A percentile compares a stretch with the other conserved stretches of the same genome.
These are phyloP conservation scores for Mimumesa dahlbomi DNA, from an alignment of 2,888 invertebrate species.

Conservation along the genomic window DNA sequence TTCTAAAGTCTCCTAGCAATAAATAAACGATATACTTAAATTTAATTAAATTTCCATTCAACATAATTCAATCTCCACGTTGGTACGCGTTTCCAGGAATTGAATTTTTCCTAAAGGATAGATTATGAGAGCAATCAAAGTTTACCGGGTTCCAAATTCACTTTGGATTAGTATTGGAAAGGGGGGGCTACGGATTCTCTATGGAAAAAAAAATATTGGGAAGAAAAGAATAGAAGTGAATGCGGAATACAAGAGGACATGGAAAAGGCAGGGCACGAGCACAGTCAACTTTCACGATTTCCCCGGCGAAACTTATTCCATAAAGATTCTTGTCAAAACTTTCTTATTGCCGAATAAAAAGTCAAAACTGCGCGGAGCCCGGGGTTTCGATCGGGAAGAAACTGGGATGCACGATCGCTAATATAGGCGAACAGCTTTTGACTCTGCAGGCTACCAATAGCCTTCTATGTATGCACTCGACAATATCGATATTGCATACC, in stretches of 20 bases:
- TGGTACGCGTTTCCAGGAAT: too few relatives aligned
- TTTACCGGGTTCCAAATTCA: conserved; percentile 49
- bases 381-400: conserved; percentile 4
- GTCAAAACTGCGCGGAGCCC: conserved; percentile 51
- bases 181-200: conserved; percentile 12
- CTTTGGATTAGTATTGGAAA: conserved; percentile 45
- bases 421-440: conserved; percentile 54
- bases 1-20: too few relatives aligned
- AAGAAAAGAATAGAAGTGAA: conserved; percentile 1
- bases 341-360: conserved; percentile 74
- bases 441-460: conserved; percentile 47
- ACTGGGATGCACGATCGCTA: conserved; percentile 17
- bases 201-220: neutral
- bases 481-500: conserved; percentile 62
- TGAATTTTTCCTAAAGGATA: neutral
- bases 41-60: too few relatives aligned
- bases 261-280: conserved; percentile 29
- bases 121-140: conserved; percentile 37
- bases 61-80: too few relatives aligned
- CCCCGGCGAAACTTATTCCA: conserved; percentile 71
- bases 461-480: conserved; percentile 14
- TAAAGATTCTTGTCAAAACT: conserved; percentile 73
- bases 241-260: conserved; percentile 38
- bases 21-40: too few relatives aligned
- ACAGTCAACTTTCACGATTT: conserved; percentile 55